Evolutionary conservation across 2,888 invertebrate genomes (phyloP), one percentile per base, ranked within the genome.

Genomic region (Polyommatus iphigenia): DNA sequence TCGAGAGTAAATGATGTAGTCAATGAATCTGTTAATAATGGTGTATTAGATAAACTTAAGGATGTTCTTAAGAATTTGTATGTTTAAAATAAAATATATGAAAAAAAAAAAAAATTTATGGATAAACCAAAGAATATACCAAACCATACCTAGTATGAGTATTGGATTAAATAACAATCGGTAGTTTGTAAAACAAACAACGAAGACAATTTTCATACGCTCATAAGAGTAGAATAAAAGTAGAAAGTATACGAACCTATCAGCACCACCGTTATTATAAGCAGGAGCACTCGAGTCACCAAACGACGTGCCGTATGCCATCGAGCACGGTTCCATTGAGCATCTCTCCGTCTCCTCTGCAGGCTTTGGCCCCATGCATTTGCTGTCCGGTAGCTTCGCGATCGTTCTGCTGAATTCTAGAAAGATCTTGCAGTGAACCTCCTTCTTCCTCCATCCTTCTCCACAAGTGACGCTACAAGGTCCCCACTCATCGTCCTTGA

Each of bases 401-500:
- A 98, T 96, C 0, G 98, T 98, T 82, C 97, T 95, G 79, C 98
- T 98, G 90, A 98, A 98, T 89, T 98, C 98, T 80, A 99, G 94
- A 91, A 97, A 98, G 84, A 99, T 98, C 94, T 98, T 98, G 93
- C 99, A 99, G 83, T 97, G 96, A n/a, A 98, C 98, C 83, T 96
- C 96, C 54, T 99, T 96, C 81, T 96, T 96, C n/a, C 97, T 95
- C 83, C 97, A 95, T 0, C 99, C 99, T 87, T 97, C 97, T 0
- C 99, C 99, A 87, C 99, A 99, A 0, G 97, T 96, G 0, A 97
- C 97, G 84, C 98, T 98, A 93, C 99, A 99, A 0, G 97, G 96
- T 2, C 98, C 96, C 99, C 99, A 99, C 78, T 97, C 97, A 13
- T 91, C 91, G 80, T 98, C 98, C 81, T 98, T 97, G 85, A 98